phyloP scores from a whole-genome alignment of 2,888 invertebrate genomes.

The Tenthredo livida region DNA sequence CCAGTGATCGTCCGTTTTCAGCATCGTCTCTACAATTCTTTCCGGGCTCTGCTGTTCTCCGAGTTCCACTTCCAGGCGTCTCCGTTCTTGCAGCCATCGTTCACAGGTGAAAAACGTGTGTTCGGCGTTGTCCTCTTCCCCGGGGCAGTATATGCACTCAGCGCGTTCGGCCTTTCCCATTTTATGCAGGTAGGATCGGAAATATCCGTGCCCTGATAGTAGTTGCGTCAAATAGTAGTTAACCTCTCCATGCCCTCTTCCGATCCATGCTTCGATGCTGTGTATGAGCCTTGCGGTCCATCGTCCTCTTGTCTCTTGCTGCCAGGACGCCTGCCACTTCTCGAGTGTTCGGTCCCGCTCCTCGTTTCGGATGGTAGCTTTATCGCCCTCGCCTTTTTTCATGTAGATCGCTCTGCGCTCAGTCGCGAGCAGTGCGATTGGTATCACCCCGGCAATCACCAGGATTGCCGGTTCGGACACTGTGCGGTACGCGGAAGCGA shows the following conservation, averaged over 20 bases:
- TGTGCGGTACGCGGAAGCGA: constrained; percentile 59
- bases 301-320: constrained; percentile 45
- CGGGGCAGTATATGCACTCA: neutral
- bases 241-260: constrained; percentile 54
- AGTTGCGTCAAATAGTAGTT: constrained; percentile 55
- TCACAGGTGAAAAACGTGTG: constrained; percentile 14
- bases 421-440: constrained; percentile 58
- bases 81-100: neutral
- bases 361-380: neutral
- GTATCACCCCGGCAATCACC: constrained; percentile 57
- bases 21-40: neutral
- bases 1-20: neutral
- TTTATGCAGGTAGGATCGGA: constrained; percentile 50
- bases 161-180: neutral
- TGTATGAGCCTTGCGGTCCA: constrained; percentile 54
- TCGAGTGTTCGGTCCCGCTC: constrained; percentile 5
- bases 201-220: constrained; percentile 57
- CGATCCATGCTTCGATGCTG: constrained; percentile 43
- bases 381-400: neutral
- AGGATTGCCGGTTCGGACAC: constrained; percentile 59
- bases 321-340: constrained; percentile 56
- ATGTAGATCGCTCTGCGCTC: constrained; percentile 48
- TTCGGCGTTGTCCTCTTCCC: neutral
- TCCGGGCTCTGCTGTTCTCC: constrained; percentile 5
- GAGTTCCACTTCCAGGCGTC: neutral